Percentiles rank a stretch among this genome's conserved stretches.
Evolutionary conservation across 2,888 invertebrate species (phyloP).

Genomic region (Epinotia demarniana): DNA sequence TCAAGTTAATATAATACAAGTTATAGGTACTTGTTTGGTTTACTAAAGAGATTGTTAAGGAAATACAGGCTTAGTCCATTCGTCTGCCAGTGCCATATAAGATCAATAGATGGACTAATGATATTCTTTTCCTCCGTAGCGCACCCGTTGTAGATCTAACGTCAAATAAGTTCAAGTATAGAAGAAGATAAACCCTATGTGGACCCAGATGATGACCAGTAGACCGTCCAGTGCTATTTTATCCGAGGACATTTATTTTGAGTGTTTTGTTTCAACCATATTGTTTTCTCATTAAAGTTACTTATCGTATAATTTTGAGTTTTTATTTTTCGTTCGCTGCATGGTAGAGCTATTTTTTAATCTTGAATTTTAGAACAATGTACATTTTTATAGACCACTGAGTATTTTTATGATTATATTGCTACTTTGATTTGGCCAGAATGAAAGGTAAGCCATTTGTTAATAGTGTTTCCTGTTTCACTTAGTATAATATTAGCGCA

Average conservation of each 20-base stretch:
- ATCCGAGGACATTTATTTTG: slow-evolving; percentile 61
- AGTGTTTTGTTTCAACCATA: slow-evolving; percentile 69
- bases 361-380: slow-evolving; percentile 23
- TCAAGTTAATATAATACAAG: neutral
- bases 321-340: slow-evolving; percentile 73
- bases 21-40: neutral
- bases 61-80: slow-evolving; percentile 3
- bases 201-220: slow-evolving; percentile 59
- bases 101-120: slow-evolving; percentile 49
- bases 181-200: slow-evolving; percentile 68
- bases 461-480: slow-evolving; percentile 25
- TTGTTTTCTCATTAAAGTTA: slow-evolving; percentile 74
- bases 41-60: neutral
- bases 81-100: slow-evolving; percentile 26
- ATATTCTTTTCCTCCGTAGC: slow-evolving; percentile 74
- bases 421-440: slow-evolving; percentile 45
- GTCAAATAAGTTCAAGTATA: slow-evolving; percentile 80
- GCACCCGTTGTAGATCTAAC: slow-evolving; percentile 79
- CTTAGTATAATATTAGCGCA: slow-evolving; percentile 12
- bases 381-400: slow-evolving; percentile 41
- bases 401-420: slow-evolving; percentile 44
- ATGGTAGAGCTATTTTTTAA: slow-evolving; percentile 65
- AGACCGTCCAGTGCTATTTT: slow-evolving; percentile 66
- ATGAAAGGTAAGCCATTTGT: slow-evolving; percentile 42
- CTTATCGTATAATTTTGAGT: slow-evolving; percentile 72